These are phyloP conservation scores for Alca torda DNA, from an alignment of 2,797 vertebrate species.

Conservation along the genomic window DNA sequence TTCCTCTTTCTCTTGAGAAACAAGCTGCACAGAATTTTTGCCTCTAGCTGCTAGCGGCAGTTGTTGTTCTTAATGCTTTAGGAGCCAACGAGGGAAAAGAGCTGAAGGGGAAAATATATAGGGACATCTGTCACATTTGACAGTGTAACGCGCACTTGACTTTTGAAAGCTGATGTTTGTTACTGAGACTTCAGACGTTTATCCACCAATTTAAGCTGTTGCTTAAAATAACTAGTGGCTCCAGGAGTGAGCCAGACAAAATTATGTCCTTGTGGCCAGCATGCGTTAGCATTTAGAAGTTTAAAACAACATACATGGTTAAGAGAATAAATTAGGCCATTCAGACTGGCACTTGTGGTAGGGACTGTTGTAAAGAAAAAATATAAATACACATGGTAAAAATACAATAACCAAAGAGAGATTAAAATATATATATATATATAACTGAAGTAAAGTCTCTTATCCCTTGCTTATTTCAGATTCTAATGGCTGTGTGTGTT, in stretches of 20 bases:
- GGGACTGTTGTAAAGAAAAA: neutral
- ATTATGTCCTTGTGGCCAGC: neutral
- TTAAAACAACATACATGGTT: neutral
- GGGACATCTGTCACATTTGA: slow-evolving; percentile 2
- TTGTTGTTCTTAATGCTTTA: neutral
- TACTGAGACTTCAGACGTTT: neutral
- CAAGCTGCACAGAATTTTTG: neutral
- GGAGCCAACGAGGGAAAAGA: neutral
- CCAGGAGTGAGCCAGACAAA: neutral
- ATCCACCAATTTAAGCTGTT: slow-evolving; percentile 12
- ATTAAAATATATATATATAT: neutral
- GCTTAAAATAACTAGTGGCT: neutral
- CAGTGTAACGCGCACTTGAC: neutral
- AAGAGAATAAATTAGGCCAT: neutral
- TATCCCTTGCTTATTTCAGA: neutral
- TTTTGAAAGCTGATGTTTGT: neutral
- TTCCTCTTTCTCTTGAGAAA: neutral
- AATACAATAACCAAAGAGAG: neutral
- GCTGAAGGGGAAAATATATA: neutral
- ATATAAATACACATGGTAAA: neutral
- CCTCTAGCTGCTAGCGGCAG: neutral
- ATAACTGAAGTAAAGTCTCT: neutral
- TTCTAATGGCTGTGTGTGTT: neutral
- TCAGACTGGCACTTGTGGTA: neutral
- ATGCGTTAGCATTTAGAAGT: neutral